Percentiles rank a stretch among this genome's conserved stretches.
Evolutionary conservation across 2,888 invertebrate species (phyloP).

Genomic region (Macrophya alboannulata): DNA sequence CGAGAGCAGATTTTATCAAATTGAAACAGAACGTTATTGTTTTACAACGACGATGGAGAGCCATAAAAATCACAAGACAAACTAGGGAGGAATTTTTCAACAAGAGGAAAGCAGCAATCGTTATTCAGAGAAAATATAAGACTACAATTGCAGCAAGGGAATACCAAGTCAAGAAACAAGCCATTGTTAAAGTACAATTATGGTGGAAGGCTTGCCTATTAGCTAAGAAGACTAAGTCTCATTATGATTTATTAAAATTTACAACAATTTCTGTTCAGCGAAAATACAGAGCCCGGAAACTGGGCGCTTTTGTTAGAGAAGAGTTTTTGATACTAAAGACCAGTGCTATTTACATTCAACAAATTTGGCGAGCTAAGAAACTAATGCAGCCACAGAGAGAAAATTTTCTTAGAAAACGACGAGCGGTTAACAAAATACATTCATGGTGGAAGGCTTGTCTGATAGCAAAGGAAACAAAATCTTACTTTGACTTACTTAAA

Average conservation of each 20-base stretch:
- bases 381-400: conserved; percentile 71
- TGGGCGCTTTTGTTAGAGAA: conserved; percentile 73
- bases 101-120: conserved; percentile 70
- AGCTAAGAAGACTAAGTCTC: conserved; percentile 58
- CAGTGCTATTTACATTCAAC: conserved; percentile 50
- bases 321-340: conserved; percentile 64
- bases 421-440: conserved; percentile 58
- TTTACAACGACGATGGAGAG: conserved; percentile 80
- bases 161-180: conserved; percentile 35
- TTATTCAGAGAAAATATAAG: conserved; percentile 77
- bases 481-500: conserved; percentile 52
- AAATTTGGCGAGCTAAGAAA: conserved; percentile 59
- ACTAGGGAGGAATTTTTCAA: conserved; percentile 62
- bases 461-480: conserved; percentile 58
- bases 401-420: conserved; percentile 67
- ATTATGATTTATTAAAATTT: conserved; percentile 61
- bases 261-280: conserved; percentile 78
- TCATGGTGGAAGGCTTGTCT: conserved; percentile 45
- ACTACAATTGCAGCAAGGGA: conserved; percentile 46
- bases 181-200: conserved; percentile 60
- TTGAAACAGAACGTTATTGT: conserved; percentile 66
- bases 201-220: conserved; percentile 65
- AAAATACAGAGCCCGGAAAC: conserved; percentile 75
- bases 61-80: conserved; percentile 75
- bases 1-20: conserved; percentile 60